Conservation (phyloP, 2,113 vertebrate species). For the Hemiscyllium ocellatum region DNA sequence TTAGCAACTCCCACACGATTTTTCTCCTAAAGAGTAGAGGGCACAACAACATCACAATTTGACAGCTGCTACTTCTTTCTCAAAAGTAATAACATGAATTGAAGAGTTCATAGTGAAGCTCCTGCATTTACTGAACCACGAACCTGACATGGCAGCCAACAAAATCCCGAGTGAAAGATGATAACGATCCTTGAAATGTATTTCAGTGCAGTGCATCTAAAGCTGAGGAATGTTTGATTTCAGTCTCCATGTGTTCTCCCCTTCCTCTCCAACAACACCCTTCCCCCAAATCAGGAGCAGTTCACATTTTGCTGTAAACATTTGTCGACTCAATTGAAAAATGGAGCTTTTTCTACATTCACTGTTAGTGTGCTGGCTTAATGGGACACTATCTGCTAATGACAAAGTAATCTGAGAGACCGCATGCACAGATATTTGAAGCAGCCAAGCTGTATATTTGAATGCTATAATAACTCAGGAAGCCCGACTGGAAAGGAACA, state of each 20-base stretch:
- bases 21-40: neutral
- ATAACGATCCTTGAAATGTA: neutral
- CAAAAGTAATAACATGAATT: neutral
- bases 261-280: neutral
- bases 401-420: neutral
- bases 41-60: neutral
- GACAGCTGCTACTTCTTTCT: neutral
- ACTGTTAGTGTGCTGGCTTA: neutral
- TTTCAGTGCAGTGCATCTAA: neutral
- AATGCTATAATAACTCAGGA: neutral
- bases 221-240: neutral
- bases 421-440: neutral
- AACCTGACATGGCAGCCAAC: neutral
- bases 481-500: too few species aligned
- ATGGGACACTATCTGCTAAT: neutral
- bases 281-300: neutral
- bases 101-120: neutral
- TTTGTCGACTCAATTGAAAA: neutral
- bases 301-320: neutral
- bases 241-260: neutral
- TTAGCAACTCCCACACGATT: neutral
- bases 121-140: neutral
- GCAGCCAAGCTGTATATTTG: neutral
- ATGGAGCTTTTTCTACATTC: neutral
- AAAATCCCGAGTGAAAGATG: neutral